These are phyloP conservation scores for Prunella strophiata DNA, from an alignment of 2,797 vertebrate genomes.

Conservation along the genomic window DNA sequence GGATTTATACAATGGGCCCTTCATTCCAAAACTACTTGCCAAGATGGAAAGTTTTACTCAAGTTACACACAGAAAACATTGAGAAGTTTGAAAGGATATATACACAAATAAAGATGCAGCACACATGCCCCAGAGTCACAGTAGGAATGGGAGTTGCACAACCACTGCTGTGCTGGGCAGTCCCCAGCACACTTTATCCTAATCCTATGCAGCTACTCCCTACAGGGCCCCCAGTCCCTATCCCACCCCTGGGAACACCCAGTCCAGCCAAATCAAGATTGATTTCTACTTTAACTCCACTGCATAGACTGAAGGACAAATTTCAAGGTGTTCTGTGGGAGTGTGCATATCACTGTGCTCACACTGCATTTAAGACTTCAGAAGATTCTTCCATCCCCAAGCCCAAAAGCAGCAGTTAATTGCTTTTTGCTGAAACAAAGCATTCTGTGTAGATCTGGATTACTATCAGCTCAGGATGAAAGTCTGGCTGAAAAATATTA, in stretches of 20 bases:
- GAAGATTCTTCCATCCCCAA: not conserved
- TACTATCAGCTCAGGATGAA: not conserved
- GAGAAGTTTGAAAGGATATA: not conserved
- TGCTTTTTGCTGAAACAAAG: not conserved
- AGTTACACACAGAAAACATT: not conserved
- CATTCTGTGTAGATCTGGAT: not conserved
- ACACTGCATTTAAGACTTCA: not conserved
- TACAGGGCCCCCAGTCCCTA: not conserved
- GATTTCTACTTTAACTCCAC: not conserved
- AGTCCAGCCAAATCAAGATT: not conserved
- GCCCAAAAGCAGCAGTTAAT: not conserved
- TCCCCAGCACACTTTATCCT: fast-evolving
- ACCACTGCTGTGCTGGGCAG: not conserved
- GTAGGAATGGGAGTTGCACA: not conserved
- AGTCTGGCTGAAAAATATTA: not conserved
- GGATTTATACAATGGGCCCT: not conserved
- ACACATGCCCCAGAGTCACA: not conserved
- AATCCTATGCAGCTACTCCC: not conserved
- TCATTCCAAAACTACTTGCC: not conserved
- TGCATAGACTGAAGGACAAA: not conserved
- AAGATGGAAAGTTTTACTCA: conserved; percentile 6
- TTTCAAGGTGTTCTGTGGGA: not conserved
- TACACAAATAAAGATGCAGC: not conserved
- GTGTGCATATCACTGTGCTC: not conserved
- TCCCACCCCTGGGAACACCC: not conserved